These are phyloP conservation scores for Pempheris klunzingeri DNA, from an alignment of 2,797 vertebrate species.

Conservation along the genomic window DNA sequence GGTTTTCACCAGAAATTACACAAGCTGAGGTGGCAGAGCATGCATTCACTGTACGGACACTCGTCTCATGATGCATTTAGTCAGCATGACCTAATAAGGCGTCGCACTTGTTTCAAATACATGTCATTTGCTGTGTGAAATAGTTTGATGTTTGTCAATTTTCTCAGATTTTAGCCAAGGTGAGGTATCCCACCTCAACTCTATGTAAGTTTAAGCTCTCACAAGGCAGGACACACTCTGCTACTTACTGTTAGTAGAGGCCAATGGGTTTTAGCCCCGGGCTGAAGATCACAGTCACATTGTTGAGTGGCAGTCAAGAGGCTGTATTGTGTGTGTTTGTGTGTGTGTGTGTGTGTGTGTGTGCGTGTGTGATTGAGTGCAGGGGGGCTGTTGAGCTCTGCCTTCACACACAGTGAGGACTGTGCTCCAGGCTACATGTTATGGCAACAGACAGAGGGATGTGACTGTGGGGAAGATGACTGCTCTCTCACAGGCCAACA, in stretches of 20 bases:
- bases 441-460: conserved; percentile 38
- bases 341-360: conserved; percentile 15
- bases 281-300: conserved; percentile 11
- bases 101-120: no score
- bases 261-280: neutral
- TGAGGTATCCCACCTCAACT: neutral
- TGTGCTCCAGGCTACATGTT: conserved; percentile 50
- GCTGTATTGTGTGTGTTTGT: conserved; percentile 26
- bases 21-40: neutral
- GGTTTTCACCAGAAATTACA: neutral
- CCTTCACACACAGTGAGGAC: conserved; percentile 9
- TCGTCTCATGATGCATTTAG: neutral
- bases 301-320: conserved; percentile 35
- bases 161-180: neutral
- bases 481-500: conserved; percentile 31
- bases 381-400: neutral
- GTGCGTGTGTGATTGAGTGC: neutral
- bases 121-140: neutral
- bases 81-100: neutral
- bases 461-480: conserved; percentile 47
- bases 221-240: neutral
- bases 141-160: no score
- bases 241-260: neutral
- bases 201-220: neutral
- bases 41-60: neutral